Conservation (phyloP, 2,113 vertebrate species). For the Boleophthalmus pectinirostris region DNA sequence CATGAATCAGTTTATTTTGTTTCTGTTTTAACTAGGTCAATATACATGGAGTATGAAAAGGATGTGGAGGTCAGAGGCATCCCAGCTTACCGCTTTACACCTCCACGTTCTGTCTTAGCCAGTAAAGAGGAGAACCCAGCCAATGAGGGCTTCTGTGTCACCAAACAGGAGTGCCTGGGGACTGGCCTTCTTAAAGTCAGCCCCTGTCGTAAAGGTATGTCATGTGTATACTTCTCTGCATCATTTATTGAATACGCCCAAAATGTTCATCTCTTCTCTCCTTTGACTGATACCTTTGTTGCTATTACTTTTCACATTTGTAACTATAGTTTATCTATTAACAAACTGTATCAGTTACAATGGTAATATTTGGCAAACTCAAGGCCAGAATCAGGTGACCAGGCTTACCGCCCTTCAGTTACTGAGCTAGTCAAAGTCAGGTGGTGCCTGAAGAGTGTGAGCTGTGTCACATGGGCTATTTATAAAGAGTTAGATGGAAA, state of each 20-base stretch:
- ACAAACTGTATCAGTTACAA: no score
- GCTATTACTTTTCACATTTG: no score
- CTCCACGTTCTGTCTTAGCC: slow-evolving; percentile 84
- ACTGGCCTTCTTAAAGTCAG: slow-evolving; percentile 90
- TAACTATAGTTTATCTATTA: no score
- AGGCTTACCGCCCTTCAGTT: slow-evolving; percentile 44
- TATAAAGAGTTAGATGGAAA: slow-evolving; percentile 18
- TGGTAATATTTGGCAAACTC: slow-evolving; percentile 1
- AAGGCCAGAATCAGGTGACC: slow-evolving; percentile 65
- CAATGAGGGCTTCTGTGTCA: slow-evolving; percentile 91
- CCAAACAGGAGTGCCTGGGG: slow-evolving; percentile 82
- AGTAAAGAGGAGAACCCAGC: slow-evolving; percentile 84
- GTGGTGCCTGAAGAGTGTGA: slow-evolving; percentile 40
- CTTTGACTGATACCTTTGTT: no score
- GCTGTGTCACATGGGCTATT: slow-evolving; percentile 58
- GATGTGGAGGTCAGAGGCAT: slow-evolving; percentile 84
- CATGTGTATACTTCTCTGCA: neutral
- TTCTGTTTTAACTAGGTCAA: slow-evolving; percentile 77
- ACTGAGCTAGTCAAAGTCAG: slow-evolving; percentile 52
- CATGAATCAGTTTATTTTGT: neutral
- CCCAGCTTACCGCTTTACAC: slow-evolving; percentile 85
- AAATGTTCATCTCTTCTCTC: no score
- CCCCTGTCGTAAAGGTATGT: slow-evolving; percentile 86
- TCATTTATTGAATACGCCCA: no score
- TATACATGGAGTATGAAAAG: slow-evolving; percentile 87